phyloP scores from a whole-genome alignment of 2,113 vertebrate genomes.

The Spheniscus mendiculus region DNA sequence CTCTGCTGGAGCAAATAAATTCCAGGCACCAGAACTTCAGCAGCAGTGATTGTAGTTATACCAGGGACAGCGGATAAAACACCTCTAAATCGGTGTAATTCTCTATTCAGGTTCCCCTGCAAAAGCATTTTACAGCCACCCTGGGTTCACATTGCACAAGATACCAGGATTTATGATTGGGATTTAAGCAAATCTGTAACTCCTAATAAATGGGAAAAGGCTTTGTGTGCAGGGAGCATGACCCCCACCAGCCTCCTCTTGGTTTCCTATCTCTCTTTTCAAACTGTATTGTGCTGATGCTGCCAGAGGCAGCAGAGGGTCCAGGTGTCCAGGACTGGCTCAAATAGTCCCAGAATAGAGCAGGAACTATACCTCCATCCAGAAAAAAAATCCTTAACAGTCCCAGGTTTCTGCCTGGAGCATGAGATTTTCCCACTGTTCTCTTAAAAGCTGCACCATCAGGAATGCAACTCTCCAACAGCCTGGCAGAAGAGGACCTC shows the following conservation, averaged over 20 bases:
- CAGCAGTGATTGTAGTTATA: background rate
- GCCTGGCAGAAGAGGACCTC: background rate
- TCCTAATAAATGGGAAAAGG: background rate
- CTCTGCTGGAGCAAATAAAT: conserved; percentile 51
- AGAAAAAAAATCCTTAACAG: background rate
- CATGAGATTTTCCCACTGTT: background rate
- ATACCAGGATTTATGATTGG: conserved; percentile 2
- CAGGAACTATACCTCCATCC: background rate
- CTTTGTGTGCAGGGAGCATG: background rate
- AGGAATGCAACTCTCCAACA: background rate
- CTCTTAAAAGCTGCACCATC: background rate
- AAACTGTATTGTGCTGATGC: background rate
- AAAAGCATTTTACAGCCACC: conserved; percentile 42
- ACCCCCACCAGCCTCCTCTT: background rate
- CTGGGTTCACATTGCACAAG: background rate
- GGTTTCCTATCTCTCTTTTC: background rate
- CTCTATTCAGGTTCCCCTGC: conserved; percentile 25
- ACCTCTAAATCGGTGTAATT: conserved; percentile 44
- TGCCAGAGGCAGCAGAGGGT: background rate
- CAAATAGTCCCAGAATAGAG: background rate
- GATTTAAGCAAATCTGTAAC: conserved; percentile 19
- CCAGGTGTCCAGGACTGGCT: background rate
- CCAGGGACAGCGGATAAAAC: conserved; percentile 52
- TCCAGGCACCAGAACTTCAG: conserved; percentile 38
- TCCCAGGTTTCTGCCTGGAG: background rate